Percentiles rank a stretch among this genome's conserved stretches.
phyloP scores from a whole-genome alignment of 2,888 invertebrate genomes.

The Scaptomyza caliginosa region DNA sequence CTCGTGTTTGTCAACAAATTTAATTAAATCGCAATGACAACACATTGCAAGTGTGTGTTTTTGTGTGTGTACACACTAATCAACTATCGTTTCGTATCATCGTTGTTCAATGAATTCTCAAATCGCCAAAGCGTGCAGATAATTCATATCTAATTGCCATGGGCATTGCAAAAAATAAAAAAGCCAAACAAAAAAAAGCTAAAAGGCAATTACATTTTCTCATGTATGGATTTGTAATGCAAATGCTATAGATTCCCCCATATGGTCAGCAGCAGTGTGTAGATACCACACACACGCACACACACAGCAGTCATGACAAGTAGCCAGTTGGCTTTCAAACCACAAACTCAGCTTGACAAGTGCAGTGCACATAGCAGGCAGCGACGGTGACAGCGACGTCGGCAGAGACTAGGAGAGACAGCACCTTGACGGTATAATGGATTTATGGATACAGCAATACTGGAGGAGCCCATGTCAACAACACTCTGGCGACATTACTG shows the following conservation, averaged over 20 bases:
- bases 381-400: conserved; percentile 4
- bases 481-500: conserved; percentile 59
- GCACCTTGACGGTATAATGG: conserved; percentile 47
- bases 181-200: conserved; percentile 7
- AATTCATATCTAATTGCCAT: conserved; percentile 73
- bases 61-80: conserved; percentile 24
- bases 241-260: conserved; percentile 43
- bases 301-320: conserved; percentile 49
- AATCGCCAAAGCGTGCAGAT: conserved; percentile 75
- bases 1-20: conserved; percentile 40
- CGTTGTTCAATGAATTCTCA: conserved; percentile 72
- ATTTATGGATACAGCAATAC: conserved; percentile 65
- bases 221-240: conserved; percentile 61
- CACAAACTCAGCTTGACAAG: conserved; percentile 68
- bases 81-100: conserved; percentile 50
- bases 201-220: conserved; percentile 32
- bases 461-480: conserved; percentile 62
- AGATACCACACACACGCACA: conserved; percentile 1
- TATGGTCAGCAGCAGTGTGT: conserved; percentile 37
- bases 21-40: conserved; percentile 52
- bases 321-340: conserved; percentile 46
- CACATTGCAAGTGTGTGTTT: no score
- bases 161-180: conserved; percentile 24
- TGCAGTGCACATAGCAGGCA: conserved; percentile 68
- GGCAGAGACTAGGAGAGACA: background rate